Conservation (phyloP, 2,113 vertebrate genomes). For the Onychostoma macrolepis region DNA sequence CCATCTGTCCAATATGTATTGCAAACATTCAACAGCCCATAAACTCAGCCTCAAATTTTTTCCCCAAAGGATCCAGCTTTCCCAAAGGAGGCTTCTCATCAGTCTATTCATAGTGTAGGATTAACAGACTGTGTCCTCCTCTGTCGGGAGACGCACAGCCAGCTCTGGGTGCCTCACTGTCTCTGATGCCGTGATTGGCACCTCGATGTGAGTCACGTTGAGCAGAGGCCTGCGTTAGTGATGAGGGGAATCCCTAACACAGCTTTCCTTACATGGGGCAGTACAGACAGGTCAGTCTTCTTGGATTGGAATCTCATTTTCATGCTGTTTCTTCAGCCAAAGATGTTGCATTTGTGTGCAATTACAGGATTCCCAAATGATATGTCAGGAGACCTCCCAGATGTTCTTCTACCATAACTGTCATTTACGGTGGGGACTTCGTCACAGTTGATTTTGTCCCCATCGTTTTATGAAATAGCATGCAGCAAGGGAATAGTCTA, state of each 20-base stretch:
- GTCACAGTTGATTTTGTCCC: background rate
- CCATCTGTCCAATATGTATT: conserved; percentile 29
- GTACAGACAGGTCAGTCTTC: background rate
- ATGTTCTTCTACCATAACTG: background rate
- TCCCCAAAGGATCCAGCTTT: background rate
- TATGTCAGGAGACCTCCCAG: background rate
- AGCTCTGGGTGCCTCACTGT: conserved; percentile 25
- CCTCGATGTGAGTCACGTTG: conserved; percentile 49
- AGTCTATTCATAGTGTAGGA: conserved; percentile 17
- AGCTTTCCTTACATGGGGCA: conserved; percentile 10
- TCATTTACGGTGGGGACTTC: background rate
- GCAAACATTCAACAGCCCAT: conserved; percentile 39
- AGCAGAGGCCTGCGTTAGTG: conserved; percentile 57
- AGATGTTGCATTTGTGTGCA: background rate
- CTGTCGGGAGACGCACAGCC: background rate
- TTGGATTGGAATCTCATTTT: background rate
- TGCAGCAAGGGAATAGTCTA: background rate
- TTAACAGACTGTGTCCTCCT: conserved; percentile 5
- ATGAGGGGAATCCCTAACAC: conserved; percentile 52
- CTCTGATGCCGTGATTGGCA: conserved; percentile 53
- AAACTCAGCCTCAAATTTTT: background rate
- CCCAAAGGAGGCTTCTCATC: conserved; percentile 18
- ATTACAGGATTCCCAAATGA: background rate
- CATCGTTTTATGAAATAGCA: background rate
- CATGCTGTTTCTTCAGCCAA: conserved; percentile 5